A percentile compares a stretch with the other conserved stretches of the same genome.
phyloP scores from a whole-genome alignment of 35 echinoderm and acorn worm species.

The Ophiothrix spiculata region DNA sequence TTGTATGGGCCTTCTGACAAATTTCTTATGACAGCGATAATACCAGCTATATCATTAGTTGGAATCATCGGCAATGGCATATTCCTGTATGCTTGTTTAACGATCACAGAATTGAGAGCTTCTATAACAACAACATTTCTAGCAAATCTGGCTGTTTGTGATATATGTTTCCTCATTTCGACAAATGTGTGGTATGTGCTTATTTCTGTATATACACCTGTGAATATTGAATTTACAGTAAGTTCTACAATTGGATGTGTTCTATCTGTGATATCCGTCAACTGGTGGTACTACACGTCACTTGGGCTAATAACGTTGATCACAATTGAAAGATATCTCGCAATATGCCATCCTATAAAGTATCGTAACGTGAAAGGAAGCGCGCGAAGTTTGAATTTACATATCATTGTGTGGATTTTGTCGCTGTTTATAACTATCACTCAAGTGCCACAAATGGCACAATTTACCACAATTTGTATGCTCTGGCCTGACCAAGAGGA shows the following conservation, averaged over 20 bases:
- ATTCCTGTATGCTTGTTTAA: not conserved
- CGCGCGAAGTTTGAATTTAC: not conserved
- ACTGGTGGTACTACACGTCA: not conserved
- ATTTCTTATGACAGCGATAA: not conserved
- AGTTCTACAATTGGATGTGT: not conserved
- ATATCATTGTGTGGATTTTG: not conserved
- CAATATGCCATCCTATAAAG: not conserved
- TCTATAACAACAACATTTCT: not conserved
- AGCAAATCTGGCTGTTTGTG: not conserved
- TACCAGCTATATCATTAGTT: not conserved
- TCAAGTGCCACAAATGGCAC: not conserved
- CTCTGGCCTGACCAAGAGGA: not conserved
- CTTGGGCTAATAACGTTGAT: not conserved
- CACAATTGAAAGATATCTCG: not conserved
- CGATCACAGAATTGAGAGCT: not conserved
- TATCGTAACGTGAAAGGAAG: not conserved
- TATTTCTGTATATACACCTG: not conserved
- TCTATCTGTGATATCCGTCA: not conserved
- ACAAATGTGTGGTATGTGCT: not conserved
- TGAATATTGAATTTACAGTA: not conserved
- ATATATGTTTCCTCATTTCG: not conserved
- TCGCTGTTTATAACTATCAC: not conserved
- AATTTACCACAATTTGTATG: not conserved
- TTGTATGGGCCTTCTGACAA: not conserved
- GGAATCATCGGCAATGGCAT: not conserved